Base-by-base conservation (phyloP, 2,113 vertebrate species). In the Sardina pilchardus region DNA sequence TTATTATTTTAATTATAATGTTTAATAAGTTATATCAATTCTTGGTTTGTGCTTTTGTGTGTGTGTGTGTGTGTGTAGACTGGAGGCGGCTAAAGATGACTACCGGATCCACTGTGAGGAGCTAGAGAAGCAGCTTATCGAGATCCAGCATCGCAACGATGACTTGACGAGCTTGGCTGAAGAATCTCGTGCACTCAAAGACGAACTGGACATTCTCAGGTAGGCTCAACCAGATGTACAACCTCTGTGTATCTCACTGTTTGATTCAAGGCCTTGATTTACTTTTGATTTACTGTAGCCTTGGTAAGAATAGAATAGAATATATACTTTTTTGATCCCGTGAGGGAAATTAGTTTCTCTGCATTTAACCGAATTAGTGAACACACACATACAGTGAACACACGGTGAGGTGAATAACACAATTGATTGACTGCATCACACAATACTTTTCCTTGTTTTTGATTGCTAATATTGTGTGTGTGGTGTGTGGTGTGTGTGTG, bases 51-150 rank as follows among this genome's bases (percentile, higher is more conserved):
- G 39, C 39, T 42, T 42, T 42, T 12, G 21, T 85, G 39, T 83
- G 6, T 45, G 4, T 88, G 36, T 90, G 12, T 56, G 10, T 85
- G 44, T 67, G 21, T 42, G 43, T 48, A 99, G 98, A 90, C 95
- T 99, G 89, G 98, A 99, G 94, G 97, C 97, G 84, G 97, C 98
- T 71, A 99, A 99, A 92, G 98, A 99, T 90, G 98, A 99, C 92
- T 99, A 99, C 92, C 95, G 97, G 82, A 96, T 96, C 92, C 98
- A 99, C 91, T 99, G 98, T 91, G 97, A 99, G 92, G 97, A 99
- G 86, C 91, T 99, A 88, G 98, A 99, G 93, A 98, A 97, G 87
- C 97, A 99, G 82, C 85, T 99, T 83, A 95, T 99, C 84, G 98
- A 99, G 87, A 94, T 98, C 86, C 98, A 99, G 71, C 98, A 99